These are phyloP conservation scores for Galeruca laticollis DNA, from an alignment of 2,888 invertebrate genomes.

Conservation along the genomic window DNA sequence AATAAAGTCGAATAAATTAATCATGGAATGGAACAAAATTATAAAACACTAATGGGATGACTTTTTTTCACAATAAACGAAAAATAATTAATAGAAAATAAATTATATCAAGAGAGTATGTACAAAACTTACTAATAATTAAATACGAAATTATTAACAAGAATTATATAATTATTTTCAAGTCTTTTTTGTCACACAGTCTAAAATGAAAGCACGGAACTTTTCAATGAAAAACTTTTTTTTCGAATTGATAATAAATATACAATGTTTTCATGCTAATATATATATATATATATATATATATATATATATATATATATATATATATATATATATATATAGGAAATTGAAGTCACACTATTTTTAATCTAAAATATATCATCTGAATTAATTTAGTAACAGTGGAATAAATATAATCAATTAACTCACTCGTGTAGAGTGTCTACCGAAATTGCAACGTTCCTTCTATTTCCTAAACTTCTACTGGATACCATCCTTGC, in stretches of 20 bases:
- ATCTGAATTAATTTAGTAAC: not conserved
- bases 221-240: not conserved
- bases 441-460: slow-evolving; percentile 64
- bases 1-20: slow-evolving; percentile 31
- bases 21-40: slow-evolving; percentile 34
- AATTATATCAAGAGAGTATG: slow-evolving; percentile 20
- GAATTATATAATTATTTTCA: slow-evolving; percentile 14
- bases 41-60: slow-evolving; percentile 26
- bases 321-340: no score
- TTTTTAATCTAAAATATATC: not conserved
- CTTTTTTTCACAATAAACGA: slow-evolving; percentile 19
- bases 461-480: slow-evolving; percentile 56
- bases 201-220: slow-evolving; percentile 19
- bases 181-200: slow-evolving; percentile 26
- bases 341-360: not conserved
- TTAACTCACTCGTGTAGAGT: slow-evolving; percentile 59
- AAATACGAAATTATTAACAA: slow-evolving; percentile 28
- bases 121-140: slow-evolving; percentile 16
- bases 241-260: not conserved
- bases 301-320: no score
- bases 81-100: slow-evolving; percentile 25
- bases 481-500: slow-evolving; percentile 66
- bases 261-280: not conserved
- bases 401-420: slow-evolving; percentile 1
- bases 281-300: no score